Evolutionary conservation across 2,113 vertebrate genomes (phyloP), one percentile per base, ranked within the genome.

Genomic region (Thryonomys swinderianus): DNA sequence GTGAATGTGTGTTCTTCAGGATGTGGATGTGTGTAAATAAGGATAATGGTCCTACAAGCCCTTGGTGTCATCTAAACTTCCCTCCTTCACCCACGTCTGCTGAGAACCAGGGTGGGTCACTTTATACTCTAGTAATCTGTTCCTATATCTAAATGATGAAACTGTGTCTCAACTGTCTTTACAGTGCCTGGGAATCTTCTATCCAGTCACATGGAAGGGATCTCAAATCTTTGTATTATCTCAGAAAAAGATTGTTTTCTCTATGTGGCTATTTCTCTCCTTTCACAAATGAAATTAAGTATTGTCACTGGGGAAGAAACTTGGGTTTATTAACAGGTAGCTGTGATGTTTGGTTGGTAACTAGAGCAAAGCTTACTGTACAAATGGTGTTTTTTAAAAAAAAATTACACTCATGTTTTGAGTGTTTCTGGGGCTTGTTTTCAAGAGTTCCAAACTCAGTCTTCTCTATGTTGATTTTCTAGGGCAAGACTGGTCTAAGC

Each of bases 271-370:
- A 42, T 13, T 94, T 88, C n/a, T 42, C 64, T 86, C 37, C 30
- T 94, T 96, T 93, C 45, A 86, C 48, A 91, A 71, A 67, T 91
- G 14, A 45, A 89, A 88, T 57, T 42, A 94, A 84, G 34, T 71
- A 21, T 78, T 69, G 34, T 34, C 66, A 92, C 85, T 25, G 79
- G 40, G 30, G 55, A 79, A 92, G 48, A 95, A 92, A 81, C 42
- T 74, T 76, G 27, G 18, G 30, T 90, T 91, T 69, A 78, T 89
- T 66, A 93, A 66, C 23, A 91, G 83, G 83, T 61, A 64, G 25
- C 30, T 73, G 8, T 89, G n/a, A 79, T 79, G 32, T 8, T 53
- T 94, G 79, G 79, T 42, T 95, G n/a, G 81, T 64, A 88, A 91
- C 62, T 79, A 37, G 42, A 85, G 57, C 57, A 88, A 95, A 90